These are phyloP conservation scores for Ischnus inquisitorius DNA, from an alignment of 2,888 invertebrate genomes.

Conservation along the genomic window DNA sequence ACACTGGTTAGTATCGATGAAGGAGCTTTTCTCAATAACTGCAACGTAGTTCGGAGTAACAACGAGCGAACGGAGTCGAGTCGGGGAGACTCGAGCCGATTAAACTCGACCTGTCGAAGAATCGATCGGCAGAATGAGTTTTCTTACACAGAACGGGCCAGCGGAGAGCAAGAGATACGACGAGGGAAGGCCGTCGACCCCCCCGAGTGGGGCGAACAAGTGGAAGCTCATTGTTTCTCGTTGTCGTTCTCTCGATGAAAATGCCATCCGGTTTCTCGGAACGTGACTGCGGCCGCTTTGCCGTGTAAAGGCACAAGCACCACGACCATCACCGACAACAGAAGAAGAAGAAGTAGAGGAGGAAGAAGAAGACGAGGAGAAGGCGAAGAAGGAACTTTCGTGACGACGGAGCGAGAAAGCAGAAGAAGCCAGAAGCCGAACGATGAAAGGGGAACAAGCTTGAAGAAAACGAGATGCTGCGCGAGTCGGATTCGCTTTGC, in stretches of 20 bases:
- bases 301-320: slow-evolving; percentile 58
- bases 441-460: slow-evolving; percentile 28
- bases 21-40: neutral
- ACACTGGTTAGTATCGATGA: too few species aligned
- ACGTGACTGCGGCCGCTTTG: slow-evolving; percentile 72
- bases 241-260: slow-evolving; percentile 70
- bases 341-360: slow-evolving; percentile 33
- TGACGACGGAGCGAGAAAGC: slow-evolving; percentile 22
- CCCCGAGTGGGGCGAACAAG: slow-evolving; percentile 52
- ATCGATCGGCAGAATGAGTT: slow-evolving; percentile 1
- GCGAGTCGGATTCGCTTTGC: slow-evolving; percentile 10
- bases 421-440: slow-evolving; percentile 34
- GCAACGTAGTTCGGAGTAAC: slow-evolving; percentile 2
- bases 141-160: neutral
- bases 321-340: slow-evolving; percentile 23
- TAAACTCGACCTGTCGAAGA: slow-evolving; percentile 11
- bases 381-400: slow-evolving; percentile 41
- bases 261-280: slow-evolving; percentile 75
- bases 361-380: slow-evolving; percentile 49
- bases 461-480: slow-evolving; percentile 26
- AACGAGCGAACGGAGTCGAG: neutral
- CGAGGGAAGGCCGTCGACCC: slow-evolving; percentile 55
- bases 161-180: slow-evolving; percentile 11
- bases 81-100: neutral
- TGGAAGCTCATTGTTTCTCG: slow-evolving; percentile 69